Base-by-base conservation (phyloP, 2,888 invertebrate species). In the Drosophila mimica region DNA sequence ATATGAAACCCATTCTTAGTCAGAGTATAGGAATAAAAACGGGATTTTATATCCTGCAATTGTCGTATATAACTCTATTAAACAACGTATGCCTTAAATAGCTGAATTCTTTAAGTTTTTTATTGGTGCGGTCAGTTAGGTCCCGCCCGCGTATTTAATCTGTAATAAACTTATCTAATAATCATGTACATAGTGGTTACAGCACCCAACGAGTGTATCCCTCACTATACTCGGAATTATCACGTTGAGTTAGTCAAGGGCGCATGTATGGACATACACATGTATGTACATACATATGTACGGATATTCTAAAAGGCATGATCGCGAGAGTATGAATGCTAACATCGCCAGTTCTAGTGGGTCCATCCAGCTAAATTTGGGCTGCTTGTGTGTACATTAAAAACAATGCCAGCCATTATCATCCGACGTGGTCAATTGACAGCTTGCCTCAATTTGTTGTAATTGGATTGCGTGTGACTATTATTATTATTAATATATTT, bases 101-200 rank as follows among this genome's bases (percentile, higher is more conserved):
- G 59, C 67, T 71, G 69, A 89, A 88, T 88, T 88, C 85, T 56
- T 82, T 67, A 79, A 84, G 88, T 88, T 89, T 72, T 88, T 84
- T 87, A 87, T 87, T 61, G 40, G 58, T 20, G 52, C 40, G 30
- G 28, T 56, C 33, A 60, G 61, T 48, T 57, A 48, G 60, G 58
- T 67, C 70, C 65, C 74, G 71, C 72, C 65, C 75, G 57, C 74
- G 53, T 74, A 70, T 74, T 77, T 72, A 70, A 81, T 77, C 75
- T 56, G 76, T 75, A 79, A 84, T 88, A 82, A 70, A 82, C 79
- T 84, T 88, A 89, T 81, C 76, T 87, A 84, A 88, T 33, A 63
- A 67, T 81, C 75, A 84, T 89, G 82, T 87, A 83, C 78, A 76
- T 66, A 58, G 60, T 69, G 67, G 63, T 68, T 74, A 65, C 67